Conservation (phyloP, 2,113 vertebrate species). For the Prunella fulvescens region DNA sequence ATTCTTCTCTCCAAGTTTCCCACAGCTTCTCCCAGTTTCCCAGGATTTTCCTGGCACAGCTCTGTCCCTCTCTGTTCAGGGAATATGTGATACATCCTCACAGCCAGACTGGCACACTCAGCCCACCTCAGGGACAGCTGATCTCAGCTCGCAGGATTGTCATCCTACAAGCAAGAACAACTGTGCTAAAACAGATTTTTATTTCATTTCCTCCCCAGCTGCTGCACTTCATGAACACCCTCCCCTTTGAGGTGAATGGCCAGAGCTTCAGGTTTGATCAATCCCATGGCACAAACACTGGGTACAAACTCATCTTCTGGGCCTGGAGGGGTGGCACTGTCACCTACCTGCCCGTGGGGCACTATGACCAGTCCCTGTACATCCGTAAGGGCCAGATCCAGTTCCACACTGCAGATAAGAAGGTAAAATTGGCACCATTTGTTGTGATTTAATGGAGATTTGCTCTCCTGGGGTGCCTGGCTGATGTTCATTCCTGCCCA, state of each 20-base stretch:
- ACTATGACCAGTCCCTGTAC: slow-evolving; percentile 59
- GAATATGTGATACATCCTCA: neutral
- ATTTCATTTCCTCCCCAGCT: slow-evolving; percentile 53
- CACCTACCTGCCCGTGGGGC: slow-evolving; percentile 63
- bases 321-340: slow-evolving; percentile 55
- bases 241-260: slow-evolving; percentile 59
- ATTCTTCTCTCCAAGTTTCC: too few relatives aligned
- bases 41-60: too few relatives aligned
- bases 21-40: too few relatives aligned
- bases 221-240: slow-evolving; percentile 69
- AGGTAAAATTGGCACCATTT: neutral
- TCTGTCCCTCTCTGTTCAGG: too few relatives aligned
- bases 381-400: slow-evolving; percentile 60
- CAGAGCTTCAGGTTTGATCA: slow-evolving; percentile 70
- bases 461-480: neutral
- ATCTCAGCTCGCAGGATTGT: neutral
- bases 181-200: neutral
- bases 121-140: neutral
- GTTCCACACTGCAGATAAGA: slow-evolving; percentile 74
- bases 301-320: slow-evolving; percentile 81
- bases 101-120: neutral
- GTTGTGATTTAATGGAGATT: fast-evolving
- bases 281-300: slow-evolving; percentile 72
- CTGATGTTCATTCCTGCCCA: neutral
- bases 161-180: neutral